These are phyloP conservation scores for Molossus molossus DNA, from an alignment of 2,797 vertebrate genomes.

Conservation along the genomic window DNA sequence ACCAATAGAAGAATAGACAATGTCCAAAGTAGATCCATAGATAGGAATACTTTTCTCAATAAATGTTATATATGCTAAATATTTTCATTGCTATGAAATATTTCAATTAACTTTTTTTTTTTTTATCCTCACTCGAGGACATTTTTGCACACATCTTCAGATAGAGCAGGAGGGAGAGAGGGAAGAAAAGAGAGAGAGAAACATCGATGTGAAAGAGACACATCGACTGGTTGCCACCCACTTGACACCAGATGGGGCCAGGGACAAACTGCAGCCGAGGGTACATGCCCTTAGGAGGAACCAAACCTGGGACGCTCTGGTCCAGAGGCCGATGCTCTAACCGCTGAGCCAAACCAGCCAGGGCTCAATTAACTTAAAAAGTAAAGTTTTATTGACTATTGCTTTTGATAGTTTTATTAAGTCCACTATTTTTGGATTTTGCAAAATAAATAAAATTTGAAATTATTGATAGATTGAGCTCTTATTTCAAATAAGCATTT, in stretches of 20 bases:
- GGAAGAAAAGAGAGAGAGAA: too few species aligned
- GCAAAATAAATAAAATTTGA: conserved; percentile 1
- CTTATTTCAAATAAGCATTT: neutral
- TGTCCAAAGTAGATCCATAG: neutral
- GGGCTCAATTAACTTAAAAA: conserved; percentile 5
- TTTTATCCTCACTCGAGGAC: too few species aligned
- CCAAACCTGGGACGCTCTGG: too few species aligned
- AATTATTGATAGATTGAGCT: neutral
- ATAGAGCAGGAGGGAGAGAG: too few species aligned
- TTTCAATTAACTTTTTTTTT: neutral
- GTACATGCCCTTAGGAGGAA: too few species aligned
- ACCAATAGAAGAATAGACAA: neutral
- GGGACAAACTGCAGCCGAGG: too few species aligned
- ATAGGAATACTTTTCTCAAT: neutral
- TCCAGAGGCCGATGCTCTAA: too few species aligned
- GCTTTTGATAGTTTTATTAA: conserved; percentile 12
- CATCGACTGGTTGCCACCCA: too few species aligned
- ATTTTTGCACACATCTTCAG: too few species aligned
- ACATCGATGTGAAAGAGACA: too few species aligned
- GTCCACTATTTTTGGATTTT: neutral
- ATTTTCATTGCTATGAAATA: conserved; percentile 13
- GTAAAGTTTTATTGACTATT: neutral
- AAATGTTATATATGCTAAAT: neutral
- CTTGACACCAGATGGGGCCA: too few species aligned
- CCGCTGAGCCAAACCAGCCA: too few species aligned